Conservation (phyloP, 2,113 vertebrate species). For the Cololabis saira region DNA sequence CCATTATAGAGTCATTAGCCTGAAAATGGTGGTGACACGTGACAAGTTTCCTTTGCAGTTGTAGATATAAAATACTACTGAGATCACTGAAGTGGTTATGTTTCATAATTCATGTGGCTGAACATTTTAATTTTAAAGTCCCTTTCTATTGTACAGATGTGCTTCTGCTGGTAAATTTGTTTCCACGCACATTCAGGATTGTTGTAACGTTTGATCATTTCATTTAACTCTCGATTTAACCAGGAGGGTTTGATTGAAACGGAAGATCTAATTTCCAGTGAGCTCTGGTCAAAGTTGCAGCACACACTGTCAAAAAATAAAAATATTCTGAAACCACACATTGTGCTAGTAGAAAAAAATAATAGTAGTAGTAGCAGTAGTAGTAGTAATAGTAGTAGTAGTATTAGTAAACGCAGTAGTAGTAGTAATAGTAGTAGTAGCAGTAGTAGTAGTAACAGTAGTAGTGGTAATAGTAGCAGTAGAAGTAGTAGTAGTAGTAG, state of each 20-base stretch:
- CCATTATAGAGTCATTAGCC: conserved; percentile 73
- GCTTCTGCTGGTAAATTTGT: conserved; percentile 9
- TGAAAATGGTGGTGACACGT: conserved; percentile 64
- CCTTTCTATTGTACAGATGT: not conserved
- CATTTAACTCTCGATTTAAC: not conserved
- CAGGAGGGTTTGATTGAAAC: not conserved
- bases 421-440: too few species aligned
- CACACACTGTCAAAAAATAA: not conserved
- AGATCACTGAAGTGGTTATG: conserved; percentile 36
- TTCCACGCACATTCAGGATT: not conserved
- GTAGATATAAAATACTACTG: conserved; percentile 48
- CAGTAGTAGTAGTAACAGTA: too few species aligned
- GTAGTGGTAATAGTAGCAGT: too few species aligned
- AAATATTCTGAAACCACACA: not conserved
- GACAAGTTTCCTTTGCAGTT: conserved; percentile 56
- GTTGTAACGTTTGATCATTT: conserved; percentile 1
- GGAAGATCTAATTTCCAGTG: not conserved
- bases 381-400: too few species aligned
- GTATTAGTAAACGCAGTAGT: too few species aligned
- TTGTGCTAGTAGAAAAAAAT: not conserved
- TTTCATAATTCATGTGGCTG: conserved; percentile 44
- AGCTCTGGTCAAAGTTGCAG: not conserved
- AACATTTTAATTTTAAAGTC: conserved; percentile 47
- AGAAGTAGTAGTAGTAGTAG: too few species aligned
- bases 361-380: too few species aligned